These are phyloP conservation scores for Allolobophora icterica DNA, from an alignment of 2,888 invertebrate species.

Conservation along the genomic window DNA sequence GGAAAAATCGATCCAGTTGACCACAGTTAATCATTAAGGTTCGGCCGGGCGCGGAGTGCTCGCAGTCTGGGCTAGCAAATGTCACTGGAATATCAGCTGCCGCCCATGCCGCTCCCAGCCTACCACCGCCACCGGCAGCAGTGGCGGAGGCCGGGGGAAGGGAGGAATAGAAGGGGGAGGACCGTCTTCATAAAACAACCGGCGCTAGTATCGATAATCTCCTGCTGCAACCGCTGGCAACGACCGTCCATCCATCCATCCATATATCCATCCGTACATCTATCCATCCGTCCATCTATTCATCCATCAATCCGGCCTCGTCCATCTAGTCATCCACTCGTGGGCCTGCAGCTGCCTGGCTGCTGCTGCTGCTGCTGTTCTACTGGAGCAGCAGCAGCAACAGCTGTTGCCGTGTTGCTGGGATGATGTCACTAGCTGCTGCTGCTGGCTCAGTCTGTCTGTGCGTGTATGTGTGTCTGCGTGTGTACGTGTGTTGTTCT, in stretches of 20 bases:
- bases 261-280: not conserved
- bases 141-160: too few relatives aligned
- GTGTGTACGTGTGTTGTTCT: not conserved
- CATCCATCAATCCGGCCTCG: not conserved
- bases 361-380: not conserved
- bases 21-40: constrained; percentile 27
- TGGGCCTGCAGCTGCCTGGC: not conserved
- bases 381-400: not conserved
- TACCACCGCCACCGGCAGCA: not conserved
- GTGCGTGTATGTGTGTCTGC: not conserved
- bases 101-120: not conserved
- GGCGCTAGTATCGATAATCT: constrained; percentile 30
- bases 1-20: constrained; percentile 23
- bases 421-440: not conserved
- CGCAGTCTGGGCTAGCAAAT: constrained; percentile 7
- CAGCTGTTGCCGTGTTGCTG: not conserved
- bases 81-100: constrained; percentile 24
- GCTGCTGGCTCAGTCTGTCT: not conserved
- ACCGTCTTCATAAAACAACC: constrained; percentile 17
- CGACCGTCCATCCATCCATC: not conserved
- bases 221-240: constrained; percentile 13
- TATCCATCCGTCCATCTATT: not conserved
- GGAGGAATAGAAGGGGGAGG: not conserved
- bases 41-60: not conserved
- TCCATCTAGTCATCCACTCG: not conserved